phyloP scores from a whole-genome alignment of 2,888 invertebrate species.

The Agrochola lota region DNA sequence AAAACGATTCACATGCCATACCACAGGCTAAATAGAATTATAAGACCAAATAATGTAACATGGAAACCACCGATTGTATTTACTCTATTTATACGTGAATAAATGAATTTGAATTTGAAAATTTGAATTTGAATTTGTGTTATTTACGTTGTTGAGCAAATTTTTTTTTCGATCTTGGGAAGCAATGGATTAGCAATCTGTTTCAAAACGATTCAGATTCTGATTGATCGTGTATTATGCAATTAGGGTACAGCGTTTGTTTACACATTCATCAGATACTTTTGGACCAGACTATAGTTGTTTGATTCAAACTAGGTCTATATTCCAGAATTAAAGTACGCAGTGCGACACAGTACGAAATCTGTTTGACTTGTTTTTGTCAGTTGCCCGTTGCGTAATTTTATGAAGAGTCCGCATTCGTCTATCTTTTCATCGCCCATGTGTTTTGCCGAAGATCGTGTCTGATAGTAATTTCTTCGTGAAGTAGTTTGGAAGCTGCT shows the following conservation, averaged over 20 bases:
- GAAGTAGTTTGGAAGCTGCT: not conserved
- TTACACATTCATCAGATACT: not conserved
- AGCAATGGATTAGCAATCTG: too few relatives aligned
- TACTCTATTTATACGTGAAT: too few relatives aligned
- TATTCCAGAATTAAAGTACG: slow-evolving; percentile 22
- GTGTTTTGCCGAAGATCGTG: not conserved
- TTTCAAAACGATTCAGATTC: too few relatives aligned
- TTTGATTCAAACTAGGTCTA: not conserved
- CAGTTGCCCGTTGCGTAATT: slow-evolving; percentile 33
- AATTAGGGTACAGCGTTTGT: not conserved
- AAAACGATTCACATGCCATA: too few relatives aligned
- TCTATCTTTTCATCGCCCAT: not conserved
- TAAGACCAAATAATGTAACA: too few relatives aligned
- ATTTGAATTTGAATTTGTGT: too few relatives aligned
- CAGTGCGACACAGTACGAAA: slow-evolving; percentile 41
- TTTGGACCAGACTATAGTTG: not conserved
- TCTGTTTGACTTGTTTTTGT: slow-evolving; percentile 9
- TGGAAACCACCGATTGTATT: too few relatives aligned
- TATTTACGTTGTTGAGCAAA: too few relatives aligned
- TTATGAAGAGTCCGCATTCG: slow-evolving; percentile 14
- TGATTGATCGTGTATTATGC: too few relatives aligned
- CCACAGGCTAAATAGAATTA: too few relatives aligned
- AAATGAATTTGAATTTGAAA: too few relatives aligned
- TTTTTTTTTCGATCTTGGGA: too few relatives aligned
- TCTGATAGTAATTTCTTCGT: not conserved